phyloP scores from a whole-genome alignment of 2,113 vertebrate species.

The Tyto alba region DNA sequence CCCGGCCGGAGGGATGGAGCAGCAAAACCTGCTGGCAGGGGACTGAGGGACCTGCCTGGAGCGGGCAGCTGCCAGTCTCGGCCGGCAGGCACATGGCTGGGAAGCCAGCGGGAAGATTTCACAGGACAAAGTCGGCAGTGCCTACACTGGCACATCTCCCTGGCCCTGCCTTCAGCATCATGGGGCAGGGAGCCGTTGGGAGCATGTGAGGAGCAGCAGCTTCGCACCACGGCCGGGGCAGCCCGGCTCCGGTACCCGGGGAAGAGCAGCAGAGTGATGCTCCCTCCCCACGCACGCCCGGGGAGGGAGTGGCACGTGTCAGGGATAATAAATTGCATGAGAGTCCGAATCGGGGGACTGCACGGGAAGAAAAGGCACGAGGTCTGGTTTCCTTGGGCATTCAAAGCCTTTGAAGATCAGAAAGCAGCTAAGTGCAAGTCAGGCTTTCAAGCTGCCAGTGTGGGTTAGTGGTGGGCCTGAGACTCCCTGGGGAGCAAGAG shows the following conservation, averaged over 20 bases:
- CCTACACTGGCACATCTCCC: rapidly evolving
- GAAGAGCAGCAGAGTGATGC: neutral
- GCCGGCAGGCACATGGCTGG: rapidly evolving
- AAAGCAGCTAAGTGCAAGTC: conserved; percentile 44
- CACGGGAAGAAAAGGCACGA: conserved; percentile 22
- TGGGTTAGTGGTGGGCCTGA: conserved; percentile 24
- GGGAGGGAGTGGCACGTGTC: neutral
- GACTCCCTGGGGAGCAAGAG: neutral
- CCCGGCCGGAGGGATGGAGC: neutral
- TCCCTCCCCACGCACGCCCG: neutral
- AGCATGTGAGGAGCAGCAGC: rapidly evolving
- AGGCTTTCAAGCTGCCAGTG: conserved; percentile 45
- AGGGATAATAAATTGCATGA: neutral
- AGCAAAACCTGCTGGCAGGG: neutral
- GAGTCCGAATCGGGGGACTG: neutral
- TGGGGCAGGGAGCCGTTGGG: rapidly evolving
- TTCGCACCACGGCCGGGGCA: rapidly evolving
- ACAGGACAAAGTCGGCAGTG: neutral
- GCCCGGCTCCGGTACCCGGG: rapidly evolving
- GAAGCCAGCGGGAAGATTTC: neutral
- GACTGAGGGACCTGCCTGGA: neutral
- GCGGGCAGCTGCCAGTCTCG: neutral
- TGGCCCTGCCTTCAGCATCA: neutral
- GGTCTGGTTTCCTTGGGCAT: conserved; percentile 47
- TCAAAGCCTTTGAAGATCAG: conserved; percentile 54